Percentiles rank a stretch among this genome's conserved stretches.
These are phyloP conservation scores for Beaufortia kweichowensis DNA, from an alignment of 2,113 vertebrate genomes.

Conservation along the genomic window DNA sequence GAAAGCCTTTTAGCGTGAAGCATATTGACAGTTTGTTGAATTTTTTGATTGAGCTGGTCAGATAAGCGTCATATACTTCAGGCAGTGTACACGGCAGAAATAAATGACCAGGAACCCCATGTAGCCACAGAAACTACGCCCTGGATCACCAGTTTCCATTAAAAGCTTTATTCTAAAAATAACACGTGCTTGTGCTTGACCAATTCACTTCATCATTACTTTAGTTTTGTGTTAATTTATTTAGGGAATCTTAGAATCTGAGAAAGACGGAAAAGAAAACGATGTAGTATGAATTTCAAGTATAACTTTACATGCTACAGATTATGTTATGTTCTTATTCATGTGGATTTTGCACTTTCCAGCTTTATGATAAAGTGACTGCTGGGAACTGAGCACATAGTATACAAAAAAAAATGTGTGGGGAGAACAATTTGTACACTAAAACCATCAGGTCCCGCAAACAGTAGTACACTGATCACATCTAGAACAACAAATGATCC, in stretches of 20 bases:
- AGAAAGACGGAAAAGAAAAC: slow-evolving; percentile 60
- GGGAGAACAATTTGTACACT: neutral
- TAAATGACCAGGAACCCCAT: neutral
- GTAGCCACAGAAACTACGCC: slow-evolving; percentile 50
- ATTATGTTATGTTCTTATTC: slow-evolving; percentile 63
- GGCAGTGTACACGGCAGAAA: neutral
- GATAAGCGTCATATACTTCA: neutral
- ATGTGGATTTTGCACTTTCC: slow-evolving; percentile 63
- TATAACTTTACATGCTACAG: slow-evolving; percentile 58
- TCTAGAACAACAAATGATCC: neutral
- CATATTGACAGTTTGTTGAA: neutral
- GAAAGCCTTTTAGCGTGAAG: neutral
- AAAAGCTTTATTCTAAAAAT: slow-evolving; percentile 61
- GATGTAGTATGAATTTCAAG: slow-evolving; percentile 55
- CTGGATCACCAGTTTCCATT: slow-evolving; percentile 56
- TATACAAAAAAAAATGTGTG: neutral
- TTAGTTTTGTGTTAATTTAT: slow-evolving; percentile 64
- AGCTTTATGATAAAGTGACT: neutral
- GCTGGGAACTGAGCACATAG: neutral
- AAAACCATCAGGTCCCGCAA: neutral
- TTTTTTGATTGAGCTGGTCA: neutral
- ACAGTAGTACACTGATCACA: neutral
- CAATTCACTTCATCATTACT: slow-evolving; percentile 48
- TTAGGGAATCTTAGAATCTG: slow-evolving; percentile 60
- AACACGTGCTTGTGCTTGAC: slow-evolving; percentile 61